Evolutionary conservation across 2,797 vertebrate genomes (phyloP).

Genomic region (Enteromius viviparus): DNA sequence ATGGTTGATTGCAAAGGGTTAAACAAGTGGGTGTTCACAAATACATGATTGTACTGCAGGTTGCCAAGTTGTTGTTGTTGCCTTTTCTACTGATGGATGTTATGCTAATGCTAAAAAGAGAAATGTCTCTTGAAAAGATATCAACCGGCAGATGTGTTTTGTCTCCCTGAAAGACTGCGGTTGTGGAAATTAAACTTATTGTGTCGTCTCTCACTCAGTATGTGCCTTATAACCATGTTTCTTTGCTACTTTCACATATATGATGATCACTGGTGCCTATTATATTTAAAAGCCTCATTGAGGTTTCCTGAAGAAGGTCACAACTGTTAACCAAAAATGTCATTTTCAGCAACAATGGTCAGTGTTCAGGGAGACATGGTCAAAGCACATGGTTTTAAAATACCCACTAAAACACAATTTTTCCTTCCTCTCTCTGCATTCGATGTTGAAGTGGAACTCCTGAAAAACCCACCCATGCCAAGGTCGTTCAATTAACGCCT

Average conservation of each 20-base stretch:
- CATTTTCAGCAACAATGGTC: slow-evolving; percentile 61
- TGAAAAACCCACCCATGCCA: slow-evolving; percentile 70
- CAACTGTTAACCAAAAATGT: slow-evolving; percentile 63
- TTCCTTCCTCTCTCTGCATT: slow-evolving; percentile 62
- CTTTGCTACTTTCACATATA: slow-evolving; percentile 36
- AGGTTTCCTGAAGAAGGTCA: slow-evolving; percentile 60
- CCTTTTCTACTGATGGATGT: background rate
- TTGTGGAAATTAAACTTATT: slow-evolving; percentile 19
- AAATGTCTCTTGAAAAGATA: slow-evolving; percentile 1
- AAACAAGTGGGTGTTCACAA: background rate
- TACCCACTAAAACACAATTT: slow-evolving; percentile 64
- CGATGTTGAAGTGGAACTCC: slow-evolving; percentile 64
- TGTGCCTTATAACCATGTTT: slow-evolving; percentile 9
- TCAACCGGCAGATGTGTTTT: background rate
- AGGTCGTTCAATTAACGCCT: slow-evolving; percentile 74
- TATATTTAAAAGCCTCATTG: slow-evolving; percentile 58
- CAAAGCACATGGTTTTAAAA: slow-evolving; percentile 64
- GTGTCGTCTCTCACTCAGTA: background rate
- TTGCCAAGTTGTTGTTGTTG: slow-evolving; percentile 5
- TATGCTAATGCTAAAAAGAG: slow-evolving; percentile 17
- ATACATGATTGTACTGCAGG: background rate
- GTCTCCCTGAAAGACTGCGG: background rate
- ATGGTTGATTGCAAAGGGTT: background rate
- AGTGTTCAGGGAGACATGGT: slow-evolving; percentile 62
- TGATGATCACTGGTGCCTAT: slow-evolving; percentile 49